Conservation (phyloP, 35 echinoderm and acorn worm species). For the Apostichopus japonicus region DNA sequence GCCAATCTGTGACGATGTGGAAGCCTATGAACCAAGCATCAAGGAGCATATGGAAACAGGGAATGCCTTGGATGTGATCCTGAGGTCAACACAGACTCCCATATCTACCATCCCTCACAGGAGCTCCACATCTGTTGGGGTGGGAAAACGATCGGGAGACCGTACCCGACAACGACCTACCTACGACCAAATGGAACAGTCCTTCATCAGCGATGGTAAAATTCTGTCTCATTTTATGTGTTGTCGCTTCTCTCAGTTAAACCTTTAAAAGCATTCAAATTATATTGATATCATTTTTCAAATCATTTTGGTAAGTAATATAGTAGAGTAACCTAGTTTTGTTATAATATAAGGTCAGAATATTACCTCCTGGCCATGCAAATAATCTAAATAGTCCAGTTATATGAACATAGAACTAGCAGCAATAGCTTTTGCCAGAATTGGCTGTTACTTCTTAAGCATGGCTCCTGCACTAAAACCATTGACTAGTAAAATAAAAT, state of each 20-base stretch:
- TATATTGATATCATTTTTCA: too few relatives aligned
- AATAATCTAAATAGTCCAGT: too few relatives aligned
- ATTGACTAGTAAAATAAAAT: too few relatives aligned
- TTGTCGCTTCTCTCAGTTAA: neutral
- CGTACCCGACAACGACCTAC: slow-evolving; percentile 53
- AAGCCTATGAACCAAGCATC: slow-evolving; percentile 68
- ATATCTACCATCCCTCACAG: slow-evolving; percentile 65
- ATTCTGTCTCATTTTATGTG: neutral
- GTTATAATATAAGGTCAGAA: too few relatives aligned
- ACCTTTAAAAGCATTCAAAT: too few relatives aligned
- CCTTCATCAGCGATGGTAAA: slow-evolving; percentile 78
- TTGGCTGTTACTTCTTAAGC: too few relatives aligned
- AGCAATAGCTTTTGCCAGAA: too few relatives aligned
- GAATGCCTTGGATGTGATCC: slow-evolving; percentile 64
- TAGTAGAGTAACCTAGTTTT: too few relatives aligned
- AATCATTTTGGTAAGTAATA: too few relatives aligned
- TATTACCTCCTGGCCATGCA: too few relatives aligned
- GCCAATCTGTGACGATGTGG: slow-evolving; percentile 78
- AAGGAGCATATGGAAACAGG: slow-evolving; percentile 63
- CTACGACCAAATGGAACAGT: slow-evolving; percentile 64
- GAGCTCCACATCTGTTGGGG: slow-evolving; percentile 66
- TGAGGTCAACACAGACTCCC: slow-evolving; percentile 70
- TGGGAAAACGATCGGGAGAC: slow-evolving; percentile 65
- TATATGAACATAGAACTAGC: too few relatives aligned
- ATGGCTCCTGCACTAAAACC: too few relatives aligned